These are phyloP conservation scores for Hoplostethus atlanticus DNA, from an alignment of 2,797 vertebrate species.

Conservation along the genomic window DNA sequence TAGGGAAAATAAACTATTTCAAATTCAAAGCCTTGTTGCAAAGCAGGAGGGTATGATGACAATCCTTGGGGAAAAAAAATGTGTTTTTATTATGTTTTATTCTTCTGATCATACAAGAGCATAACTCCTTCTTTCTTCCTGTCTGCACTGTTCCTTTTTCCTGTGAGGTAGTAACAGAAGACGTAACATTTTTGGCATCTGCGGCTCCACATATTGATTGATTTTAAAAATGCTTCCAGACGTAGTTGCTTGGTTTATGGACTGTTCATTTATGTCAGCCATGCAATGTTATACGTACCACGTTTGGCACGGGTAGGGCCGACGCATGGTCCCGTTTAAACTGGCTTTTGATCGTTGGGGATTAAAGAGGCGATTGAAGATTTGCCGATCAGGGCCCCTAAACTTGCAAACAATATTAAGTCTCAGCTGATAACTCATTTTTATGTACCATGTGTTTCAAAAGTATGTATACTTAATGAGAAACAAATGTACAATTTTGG, in stretches of 20 bases:
- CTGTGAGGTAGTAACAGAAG: background rate
- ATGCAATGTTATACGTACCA: background rate
- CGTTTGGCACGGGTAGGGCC: too few relatives aligned
- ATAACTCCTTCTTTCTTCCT: background rate
- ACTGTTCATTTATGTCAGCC: background rate
- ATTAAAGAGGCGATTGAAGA: too few relatives aligned
- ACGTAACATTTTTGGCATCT: background rate
- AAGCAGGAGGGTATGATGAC: slow-evolving; percentile 8
- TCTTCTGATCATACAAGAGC: background rate
- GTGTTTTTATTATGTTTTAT: background rate
- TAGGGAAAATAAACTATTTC: slow-evolving; percentile 2
- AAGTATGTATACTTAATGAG: too few relatives aligned
- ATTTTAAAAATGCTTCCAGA: background rate
- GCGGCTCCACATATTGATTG: background rate
- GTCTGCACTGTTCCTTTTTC: background rate
- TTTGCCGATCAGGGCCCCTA: too few relatives aligned
- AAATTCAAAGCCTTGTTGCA: slow-evolving; percentile 14
- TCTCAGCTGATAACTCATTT: too few relatives aligned
- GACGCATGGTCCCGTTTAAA: too few relatives aligned
- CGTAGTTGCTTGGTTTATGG: background rate
- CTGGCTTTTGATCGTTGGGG: too few relatives aligned
- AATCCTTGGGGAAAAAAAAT: background rate
- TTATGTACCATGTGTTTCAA: too few relatives aligned
- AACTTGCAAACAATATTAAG: too few relatives aligned
- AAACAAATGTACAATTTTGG: too few relatives aligned